phyloP scores from a whole-genome alignment of 2,113 vertebrate genomes.

The Labrus mixtus region DNA sequence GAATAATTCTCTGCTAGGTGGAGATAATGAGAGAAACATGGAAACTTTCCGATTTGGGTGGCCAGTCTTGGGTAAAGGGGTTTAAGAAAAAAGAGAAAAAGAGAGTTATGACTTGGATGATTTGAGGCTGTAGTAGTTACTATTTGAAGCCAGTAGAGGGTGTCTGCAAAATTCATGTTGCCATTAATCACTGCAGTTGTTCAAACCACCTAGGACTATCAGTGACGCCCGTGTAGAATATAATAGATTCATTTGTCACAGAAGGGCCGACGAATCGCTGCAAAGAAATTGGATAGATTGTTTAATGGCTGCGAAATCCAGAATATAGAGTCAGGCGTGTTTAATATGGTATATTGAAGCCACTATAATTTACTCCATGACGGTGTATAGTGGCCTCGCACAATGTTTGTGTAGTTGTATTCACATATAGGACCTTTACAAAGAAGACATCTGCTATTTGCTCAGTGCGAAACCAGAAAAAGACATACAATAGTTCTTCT shows the following conservation, averaged over 20 bases:
- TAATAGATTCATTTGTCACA: conserved; percentile 71
- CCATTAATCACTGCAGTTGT: conserved; percentile 72
- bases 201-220: conserved; percentile 72
- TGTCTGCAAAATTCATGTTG: conserved; percentile 75
- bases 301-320: conserved; percentile 58
- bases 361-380: conserved; percentile 49
- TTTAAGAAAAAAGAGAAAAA: conserved; percentile 16
- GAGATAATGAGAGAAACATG: conserved; percentile 62
- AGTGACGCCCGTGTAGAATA: conserved; percentile 62
- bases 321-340: conserved; percentile 41
- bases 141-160: conserved; percentile 76
- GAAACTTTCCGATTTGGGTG: conserved; percentile 52
- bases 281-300: conserved; percentile 51
- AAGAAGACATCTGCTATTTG: background rate
- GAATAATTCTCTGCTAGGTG: conserved; percentile 60
- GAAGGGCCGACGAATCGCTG: conserved; percentile 51
- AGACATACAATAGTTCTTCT: conserved; percentile 11
- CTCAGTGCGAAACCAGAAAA: background rate
- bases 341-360: conserved; percentile 54
- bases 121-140: conserved; percentile 65
- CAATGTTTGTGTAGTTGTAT: conserved; percentile 8
- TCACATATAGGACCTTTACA: background rate
- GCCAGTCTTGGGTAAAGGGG: conserved; percentile 48
- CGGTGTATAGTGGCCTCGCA: conserved; percentile 18
- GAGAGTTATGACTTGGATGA: conserved; percentile 56